Evolutionary conservation across 2,888 invertebrate genomes (phyloP), one percentile per base, ranked within the genome.

Genomic region (Synergus laeviventris): DNA sequence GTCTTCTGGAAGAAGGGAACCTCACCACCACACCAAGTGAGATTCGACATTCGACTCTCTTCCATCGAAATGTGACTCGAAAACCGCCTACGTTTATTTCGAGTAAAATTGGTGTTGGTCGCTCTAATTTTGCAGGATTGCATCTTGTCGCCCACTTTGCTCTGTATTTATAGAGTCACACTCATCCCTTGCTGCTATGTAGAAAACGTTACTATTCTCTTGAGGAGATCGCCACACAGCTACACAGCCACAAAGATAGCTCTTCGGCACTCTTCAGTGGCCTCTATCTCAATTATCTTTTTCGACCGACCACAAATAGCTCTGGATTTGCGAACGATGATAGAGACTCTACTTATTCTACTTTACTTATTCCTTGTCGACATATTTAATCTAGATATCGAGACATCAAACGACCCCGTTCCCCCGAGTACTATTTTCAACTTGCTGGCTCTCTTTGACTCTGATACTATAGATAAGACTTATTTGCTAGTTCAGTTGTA

Each of bases 81-180:
- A 66, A 66, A 66, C 54, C 78, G 74, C 62, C 79, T 73, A 77
- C 82, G 80, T 77, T 78, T 78, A 79, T 79, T 79, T 75, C 78
- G 73, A 76, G 79, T 79, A 76, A 75, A 77, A 75, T 74, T 75
- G 76, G 73, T 74, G 76, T 74, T 74, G 78, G 75, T 78, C 84
- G 87, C 81, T 86, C 87, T 85, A 86, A 84, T 86, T 86, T 83
- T 82, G 79, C 83, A 54, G 84, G 81, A 83, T 84, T 83, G 85
- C 87, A 84, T 84, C 85, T 79, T 81, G 74, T 83, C 87, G 89
- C 88, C 88, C 87, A 88, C 89, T 87, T 87, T 78, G 82, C 79
- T 80, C 79, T 78, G 85, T 89, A 89, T 89, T 89, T 88, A 87
- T 89, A 89, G 88, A 84, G 82, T 82, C 83, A 84, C 85, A 84